A percentile compares a stretch with the other conserved stretches of the same genome.
Evolutionary conservation across 2,888 invertebrate species (phyloP).

Genomic region (Cephus pygmeus): DNA sequence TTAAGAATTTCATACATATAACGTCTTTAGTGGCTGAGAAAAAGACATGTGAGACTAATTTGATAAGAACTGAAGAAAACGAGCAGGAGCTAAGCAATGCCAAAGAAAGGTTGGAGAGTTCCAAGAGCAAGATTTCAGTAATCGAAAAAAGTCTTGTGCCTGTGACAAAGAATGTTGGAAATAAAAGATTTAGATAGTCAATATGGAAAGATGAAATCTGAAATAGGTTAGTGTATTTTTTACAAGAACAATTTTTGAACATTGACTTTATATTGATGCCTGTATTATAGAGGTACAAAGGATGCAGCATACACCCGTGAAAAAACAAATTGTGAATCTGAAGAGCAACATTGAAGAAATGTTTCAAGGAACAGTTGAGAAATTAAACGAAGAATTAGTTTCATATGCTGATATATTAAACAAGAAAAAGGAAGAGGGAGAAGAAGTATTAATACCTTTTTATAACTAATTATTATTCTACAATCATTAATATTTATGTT

Average conservation of each 20-base stretch:
- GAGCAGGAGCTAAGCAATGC: slow-evolving; percentile 73
- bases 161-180: slow-evolving; percentile 61
- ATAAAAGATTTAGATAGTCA: slow-evolving; percentile 60
- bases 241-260: too few species aligned
- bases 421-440: slow-evolving; percentile 59
- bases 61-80: slow-evolving; percentile 73
- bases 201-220: slow-evolving; percentile 52
- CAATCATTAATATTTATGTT: background rate
- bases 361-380: slow-evolving; percentile 74
- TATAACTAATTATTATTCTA: too few species aligned
- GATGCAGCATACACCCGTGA: slow-evolving; percentile 70
- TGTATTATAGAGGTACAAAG: slow-evolving; percentile 62
- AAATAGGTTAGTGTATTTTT: slow-evolving; percentile 54
- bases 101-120: slow-evolving; percentile 71
- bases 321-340: slow-evolving; percentile 70
- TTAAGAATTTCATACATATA: too few species aligned
- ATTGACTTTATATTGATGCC: too few species aligned
- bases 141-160: slow-evolving; percentile 66
- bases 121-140: slow-evolving; percentile 67
- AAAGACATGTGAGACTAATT: slow-evolving; percentile 70
- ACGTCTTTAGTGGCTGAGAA: slow-evolving; percentile 38
- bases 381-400: slow-evolving; percentile 72
- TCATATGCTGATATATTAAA: slow-evolving; percentile 66
- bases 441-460: too few species aligned
- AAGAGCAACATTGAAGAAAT: slow-evolving; percentile 72